Evolutionary conservation across 2,888 invertebrate genomes (phyloP).

Genomic region (Patella pellucida): DNA sequence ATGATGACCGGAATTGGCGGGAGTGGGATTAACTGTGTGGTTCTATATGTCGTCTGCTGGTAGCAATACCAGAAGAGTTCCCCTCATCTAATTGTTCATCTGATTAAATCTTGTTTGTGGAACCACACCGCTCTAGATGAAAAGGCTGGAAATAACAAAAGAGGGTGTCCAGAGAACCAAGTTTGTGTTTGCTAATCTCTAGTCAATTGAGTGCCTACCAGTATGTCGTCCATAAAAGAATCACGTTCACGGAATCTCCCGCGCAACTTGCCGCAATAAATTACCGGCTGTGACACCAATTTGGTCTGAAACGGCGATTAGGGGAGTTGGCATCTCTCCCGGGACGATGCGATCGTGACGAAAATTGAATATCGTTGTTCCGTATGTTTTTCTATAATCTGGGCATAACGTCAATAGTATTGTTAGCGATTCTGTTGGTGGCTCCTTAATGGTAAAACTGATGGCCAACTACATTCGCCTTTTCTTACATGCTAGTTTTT

Average conservation of each 20-base stretch:
- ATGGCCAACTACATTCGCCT: no score
- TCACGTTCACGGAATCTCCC: slow-evolving; percentile 9
- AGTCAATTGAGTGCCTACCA: background rate
- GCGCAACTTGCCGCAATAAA: slow-evolving; percentile 5
- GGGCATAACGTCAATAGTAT: no score
- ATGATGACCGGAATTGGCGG: no score
- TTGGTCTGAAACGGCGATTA: slow-evolving; percentile 2
- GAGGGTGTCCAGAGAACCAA: background rate
- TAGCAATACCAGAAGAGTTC: no score
- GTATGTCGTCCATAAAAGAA: background rate
- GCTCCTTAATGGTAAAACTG: no score
- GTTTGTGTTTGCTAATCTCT: slow-evolving; percentile 6
- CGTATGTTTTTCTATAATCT: slow-evolving; percentile 9
- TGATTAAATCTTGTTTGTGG: background rate
- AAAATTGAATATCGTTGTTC: background rate
- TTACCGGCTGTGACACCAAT: slow-evolving; percentile 10
- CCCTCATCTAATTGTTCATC: background rate
- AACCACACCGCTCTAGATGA: background rate
- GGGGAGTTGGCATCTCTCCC: background rate
- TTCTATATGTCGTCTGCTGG: no score
- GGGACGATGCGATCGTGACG: background rate
- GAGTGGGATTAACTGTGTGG: no score
- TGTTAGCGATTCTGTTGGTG: no score
- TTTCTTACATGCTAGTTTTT: no score
- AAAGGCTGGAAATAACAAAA: background rate